Base-by-base conservation (phyloP, 37 sponge, comb jelly and placozoan genomes). In the Diacarnus erythraeanus region DNA sequence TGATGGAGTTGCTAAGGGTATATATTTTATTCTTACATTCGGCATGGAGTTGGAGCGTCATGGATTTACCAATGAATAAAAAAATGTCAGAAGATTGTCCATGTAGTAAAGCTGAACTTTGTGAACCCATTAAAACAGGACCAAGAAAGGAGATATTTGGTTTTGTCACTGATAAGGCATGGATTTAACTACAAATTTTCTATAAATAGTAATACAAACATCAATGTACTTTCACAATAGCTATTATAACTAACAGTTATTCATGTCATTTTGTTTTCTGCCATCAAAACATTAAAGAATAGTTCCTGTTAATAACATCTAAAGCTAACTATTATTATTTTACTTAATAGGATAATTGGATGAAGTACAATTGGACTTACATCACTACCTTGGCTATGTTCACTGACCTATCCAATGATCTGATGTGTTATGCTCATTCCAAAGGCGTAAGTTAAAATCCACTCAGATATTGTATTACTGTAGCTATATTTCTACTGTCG, bases 391-490 rank as follows among this genome's bases (percentile, higher is more conserved):
- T 92, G 34, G 85, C 82, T 9, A 56, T 92, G 38, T 88, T 92
- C 82, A 78, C 72, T 27, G 41, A 82, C 25, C 26, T 77, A n/a
- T 37, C 39, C 25, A 26, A 23, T 29, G 43, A 71, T 17, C 75
- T 94, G 8, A 35, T 94, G 43, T 94, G 95, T 79, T 56, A 71
- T 59, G 95, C 95, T 0, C 95, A 94, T 69, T 12, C 60, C 4
- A 44, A 64, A 2, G 69, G 59, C 6, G 88, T 78, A 57, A 54
- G 51, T 69, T 20, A 10, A 18, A 21, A 18, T 18, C 57, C 12
- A 54, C 57, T 21, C 18, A 54, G 18, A 54, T 18, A 54, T 54
- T 21, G 57, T 54, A 54, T 54, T 12, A 54, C 18, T 54, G 12
- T 12, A 18, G 18, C n/a, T n/a, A n/a, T n/a, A n/a, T n/a, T n/a